phyloP scores from a whole-genome alignment of 2,888 invertebrate genomes.

The Zelleria hepariella region DNA sequence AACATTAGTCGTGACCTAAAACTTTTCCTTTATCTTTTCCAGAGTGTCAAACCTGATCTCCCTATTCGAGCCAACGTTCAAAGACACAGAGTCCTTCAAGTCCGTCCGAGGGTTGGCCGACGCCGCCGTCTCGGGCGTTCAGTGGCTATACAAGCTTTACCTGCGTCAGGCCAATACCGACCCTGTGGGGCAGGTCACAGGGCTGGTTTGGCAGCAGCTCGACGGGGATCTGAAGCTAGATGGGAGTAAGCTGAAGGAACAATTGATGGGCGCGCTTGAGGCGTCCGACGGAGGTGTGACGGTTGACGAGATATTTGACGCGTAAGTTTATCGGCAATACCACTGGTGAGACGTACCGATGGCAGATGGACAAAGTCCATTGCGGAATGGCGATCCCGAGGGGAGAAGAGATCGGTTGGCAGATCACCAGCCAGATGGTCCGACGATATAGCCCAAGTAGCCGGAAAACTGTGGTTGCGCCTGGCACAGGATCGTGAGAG shows the following conservation, averaged over 20 bases:
- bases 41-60: conserved; percentile 49
- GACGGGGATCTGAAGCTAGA: conserved; percentile 16
- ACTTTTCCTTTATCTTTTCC: conserved; percentile 19
- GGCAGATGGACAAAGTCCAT: neutral
- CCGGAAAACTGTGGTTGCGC: too few species aligned
- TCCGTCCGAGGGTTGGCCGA: conserved; percentile 39
- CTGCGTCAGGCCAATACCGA: conserved; percentile 21
- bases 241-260: conserved; percentile 7
- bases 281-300: conserved; percentile 22
- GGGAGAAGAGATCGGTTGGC: too few species aligned
- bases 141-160: conserved; percentile 40
- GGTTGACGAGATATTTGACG: conserved; percentile 32
- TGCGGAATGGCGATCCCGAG: too few species aligned
- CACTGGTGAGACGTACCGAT: neutral
- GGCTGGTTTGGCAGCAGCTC: conserved; percentile 13
- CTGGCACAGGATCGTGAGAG: too few species aligned
- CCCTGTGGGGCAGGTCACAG: conserved; percentile 15
- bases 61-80: conserved; percentile 49
- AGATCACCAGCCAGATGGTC: too few species aligned
- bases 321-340: conserved; percentile 38
- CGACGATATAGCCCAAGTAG: too few species aligned
- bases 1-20: neutral
- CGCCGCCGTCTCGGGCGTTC: conserved; percentile 27
- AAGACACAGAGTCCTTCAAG: conserved; percentile 45
- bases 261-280: conserved; percentile 31